Evolutionary conservation across 1,140 invertebrate species (phyloP).

Genomic region (Drosophila ohnishii): DNA sequence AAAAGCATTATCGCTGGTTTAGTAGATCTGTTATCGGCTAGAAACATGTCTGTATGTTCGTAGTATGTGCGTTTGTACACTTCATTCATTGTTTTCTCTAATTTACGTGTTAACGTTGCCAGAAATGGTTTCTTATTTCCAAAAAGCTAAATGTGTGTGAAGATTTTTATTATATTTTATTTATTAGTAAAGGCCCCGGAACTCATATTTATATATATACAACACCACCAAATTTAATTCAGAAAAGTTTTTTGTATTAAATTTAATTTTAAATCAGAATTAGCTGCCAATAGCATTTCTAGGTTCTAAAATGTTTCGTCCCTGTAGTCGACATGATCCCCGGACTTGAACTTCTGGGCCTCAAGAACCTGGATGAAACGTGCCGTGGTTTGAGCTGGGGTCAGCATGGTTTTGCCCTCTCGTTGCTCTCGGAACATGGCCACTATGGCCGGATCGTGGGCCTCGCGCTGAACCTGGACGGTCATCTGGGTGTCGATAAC

Average conservation of each 20-base stretch:
- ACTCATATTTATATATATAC: neutral
- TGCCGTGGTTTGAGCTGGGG: slow-evolving; percentile 89
- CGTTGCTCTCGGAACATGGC: slow-evolving; percentile 85
- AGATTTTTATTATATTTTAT: neutral
- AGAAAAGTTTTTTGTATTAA: too few species aligned
- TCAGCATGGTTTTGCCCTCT: slow-evolving; percentile 88
- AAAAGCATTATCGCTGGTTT: neutral
- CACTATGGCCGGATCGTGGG: slow-evolving; percentile 86
- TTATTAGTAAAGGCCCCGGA: too few species aligned
- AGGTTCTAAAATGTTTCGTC: slow-evolving; percentile 83
- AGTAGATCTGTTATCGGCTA: slow-evolving; percentile 2
- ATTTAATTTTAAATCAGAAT: too few species aligned
- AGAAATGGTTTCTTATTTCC: neutral
- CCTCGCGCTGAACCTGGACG: slow-evolving; percentile 85
- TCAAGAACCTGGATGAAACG: slow-evolving; percentile 89
- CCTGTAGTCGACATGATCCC: slow-evolving; percentile 94
- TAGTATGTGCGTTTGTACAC: neutral
- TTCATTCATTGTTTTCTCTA: neutral
- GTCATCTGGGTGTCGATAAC: slow-evolving; percentile 96
- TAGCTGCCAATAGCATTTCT: neutral
- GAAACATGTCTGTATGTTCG: neutral
- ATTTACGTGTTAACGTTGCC: neutral
- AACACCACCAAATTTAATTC: neutral
- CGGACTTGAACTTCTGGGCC: slow-evolving; percentile 90
- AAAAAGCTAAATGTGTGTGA: neutral